Base-by-base conservation (phyloP, 2,888 invertebrate species). In the Oasisia sp. region DNA sequence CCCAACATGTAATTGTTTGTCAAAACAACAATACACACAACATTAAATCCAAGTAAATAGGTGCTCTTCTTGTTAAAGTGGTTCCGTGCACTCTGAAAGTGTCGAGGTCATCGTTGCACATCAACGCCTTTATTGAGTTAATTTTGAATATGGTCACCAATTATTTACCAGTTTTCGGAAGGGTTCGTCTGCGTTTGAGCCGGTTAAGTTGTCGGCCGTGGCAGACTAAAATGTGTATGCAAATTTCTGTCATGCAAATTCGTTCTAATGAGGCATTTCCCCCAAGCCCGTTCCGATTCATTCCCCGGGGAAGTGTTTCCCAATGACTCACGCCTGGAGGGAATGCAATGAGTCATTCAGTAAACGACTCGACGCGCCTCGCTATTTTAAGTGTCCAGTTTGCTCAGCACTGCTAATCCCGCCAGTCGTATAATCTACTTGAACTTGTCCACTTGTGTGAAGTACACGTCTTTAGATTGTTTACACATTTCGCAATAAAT, bases 341-440 rank as follows among this genome's bases (percentile, higher is more conserved):
- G 74, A 19, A 74, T 74, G 19, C 74, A 27, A 7, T n/a, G 74
- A 74, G 19, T 74, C 74, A 74, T 74, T 74, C 74, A 74, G 74
- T 74, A 74, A 74, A 74, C 74, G 5, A 74, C 4, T 38, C 38
- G 38, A 74, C 74, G 27, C 74, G 74, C 7, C 74, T 74, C 74
- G 74, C 74, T 74, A 74, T 74, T 74, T 74, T 74, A 74, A 74
- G 74, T 74, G 74, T n/a, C 74, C 74, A 74, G 74, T 74, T 74
- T 74, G 74, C 74, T 74, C n/a, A 74, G 74, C 74, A 14, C 74
- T 74, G 27, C 27, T 74, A 74, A 74, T 74, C 74, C 27, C 74
- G 19, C 27, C 74, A 74, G 74, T 27, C 74, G 74, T 74, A 74
- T 74, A 74, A 74, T 74, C 74, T 27, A 74, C 74, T 74, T 74